A percentile compares a stretch with the other conserved stretches of the same genome.
phyloP scores from a whole-genome alignment of 2,113 vertebrate species.

The Pterophyllum scalare region DNA sequence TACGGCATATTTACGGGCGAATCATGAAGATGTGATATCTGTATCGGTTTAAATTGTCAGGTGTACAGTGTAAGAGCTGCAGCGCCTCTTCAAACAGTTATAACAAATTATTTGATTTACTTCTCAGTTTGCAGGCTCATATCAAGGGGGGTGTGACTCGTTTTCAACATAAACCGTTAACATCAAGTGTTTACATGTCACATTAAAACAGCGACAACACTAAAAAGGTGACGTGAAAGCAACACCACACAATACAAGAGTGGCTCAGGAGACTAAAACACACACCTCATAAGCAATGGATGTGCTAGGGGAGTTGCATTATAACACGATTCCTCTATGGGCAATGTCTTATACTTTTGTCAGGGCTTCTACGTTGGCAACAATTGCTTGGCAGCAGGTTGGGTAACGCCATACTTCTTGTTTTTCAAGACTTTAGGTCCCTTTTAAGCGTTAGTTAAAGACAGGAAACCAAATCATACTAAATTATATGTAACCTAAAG shows the following conservation, averaged over 20 bases:
- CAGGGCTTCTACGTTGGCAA: constrained; percentile 35
- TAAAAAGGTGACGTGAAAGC: constrained; percentile 43
- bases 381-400: constrained; percentile 41
- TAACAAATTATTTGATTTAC: constrained; percentile 25
- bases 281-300: constrained; percentile 3
- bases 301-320: constrained; percentile 27
- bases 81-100: constrained; percentile 9
- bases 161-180: neutral
- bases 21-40: constrained; percentile 52
- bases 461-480: neutral
- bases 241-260: neutral
- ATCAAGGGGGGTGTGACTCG: neutral
- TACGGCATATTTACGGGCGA: constrained; percentile 63
- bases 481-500: neutral
- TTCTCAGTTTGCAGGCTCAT: constrained; percentile 10
- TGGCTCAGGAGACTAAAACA: constrained; percentile 29
- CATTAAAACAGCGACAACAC: neutral
- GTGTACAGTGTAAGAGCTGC: neutral
- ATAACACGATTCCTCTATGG: constrained; percentile 26
- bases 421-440: neutral
- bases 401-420: neutral
- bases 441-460: neutral
- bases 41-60: constrained; percentile 50
- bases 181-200: neutral
- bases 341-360: constrained; percentile 7